Evolutionary conservation across 1,140 invertebrate species (phyloP).

Genomic region (Hypsibius dujardini): DNA sequence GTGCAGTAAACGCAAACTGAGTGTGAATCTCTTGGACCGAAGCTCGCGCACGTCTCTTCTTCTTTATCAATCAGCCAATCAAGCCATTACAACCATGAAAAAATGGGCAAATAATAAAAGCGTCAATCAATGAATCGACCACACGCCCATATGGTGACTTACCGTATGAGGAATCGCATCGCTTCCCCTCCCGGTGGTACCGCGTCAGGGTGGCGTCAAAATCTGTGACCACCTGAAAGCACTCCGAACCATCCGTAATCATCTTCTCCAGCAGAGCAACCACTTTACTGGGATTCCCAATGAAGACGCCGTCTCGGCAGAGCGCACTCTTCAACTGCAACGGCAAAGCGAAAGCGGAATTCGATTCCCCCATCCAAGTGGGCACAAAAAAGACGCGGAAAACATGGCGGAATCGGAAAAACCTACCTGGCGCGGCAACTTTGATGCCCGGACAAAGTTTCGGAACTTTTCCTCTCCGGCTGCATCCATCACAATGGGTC

Average conservation of each 20-base stretch:
- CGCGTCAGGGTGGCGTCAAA: slow-evolving; percentile 12
- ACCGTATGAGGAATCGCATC: not conserved
- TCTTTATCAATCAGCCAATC: no score
- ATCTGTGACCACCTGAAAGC: slow-evolving; percentile 7
- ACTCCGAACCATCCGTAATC: not conserved
- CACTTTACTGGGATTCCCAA: not conserved
- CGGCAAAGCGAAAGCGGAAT: not conserved
- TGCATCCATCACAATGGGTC: not conserved
- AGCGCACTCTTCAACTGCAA: slow-evolving; percentile 1
- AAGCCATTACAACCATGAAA: no score
- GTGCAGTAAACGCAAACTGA: not conserved
- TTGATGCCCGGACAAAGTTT: not conserved
- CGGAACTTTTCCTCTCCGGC: not conserved
- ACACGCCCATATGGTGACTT: not conserved
- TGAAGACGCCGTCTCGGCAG: slow-evolving; percentile 10
- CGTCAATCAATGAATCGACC: not conserved
- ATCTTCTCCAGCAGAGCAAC: not conserved
- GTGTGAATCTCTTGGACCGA: not conserved
- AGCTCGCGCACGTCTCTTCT: no score
- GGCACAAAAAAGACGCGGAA: no score
- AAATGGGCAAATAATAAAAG: no score
- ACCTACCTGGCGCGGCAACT: not conserved
- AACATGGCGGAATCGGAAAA: no score
- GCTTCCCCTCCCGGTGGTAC: not conserved
- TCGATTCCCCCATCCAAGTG: no score